phyloP scores from a whole-genome alignment of 2,888 invertebrate genomes.

The Brenthis hecate region DNA sequence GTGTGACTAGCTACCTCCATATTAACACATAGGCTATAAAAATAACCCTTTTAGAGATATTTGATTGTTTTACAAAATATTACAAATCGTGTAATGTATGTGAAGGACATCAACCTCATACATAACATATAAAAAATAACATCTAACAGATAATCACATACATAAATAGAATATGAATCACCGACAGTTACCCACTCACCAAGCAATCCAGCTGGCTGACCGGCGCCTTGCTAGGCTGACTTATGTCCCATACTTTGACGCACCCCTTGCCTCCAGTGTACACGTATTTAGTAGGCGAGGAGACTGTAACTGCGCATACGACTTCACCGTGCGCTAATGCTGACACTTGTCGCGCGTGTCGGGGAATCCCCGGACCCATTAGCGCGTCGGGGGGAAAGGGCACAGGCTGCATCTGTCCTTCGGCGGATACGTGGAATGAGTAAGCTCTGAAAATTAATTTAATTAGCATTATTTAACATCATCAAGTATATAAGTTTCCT shows the following conservation, averaged over 20 bases:
- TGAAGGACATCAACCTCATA: no score
- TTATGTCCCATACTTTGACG: conserved; percentile 98
- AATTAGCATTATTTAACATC: neutral
- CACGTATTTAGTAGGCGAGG: conserved; percentile 95
- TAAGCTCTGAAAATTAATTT: conserved; percentile 86
- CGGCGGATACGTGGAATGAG: conserved; percentile 95
- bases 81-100: no score
- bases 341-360: conserved; percentile 93
- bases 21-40: no score
- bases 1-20: no score
- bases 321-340: conserved; percentile 97
- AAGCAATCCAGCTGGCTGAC: conserved; percentile 96
- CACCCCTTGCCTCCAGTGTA: conserved; percentile 98
- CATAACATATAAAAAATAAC: neutral
- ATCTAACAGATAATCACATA: neutral
- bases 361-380: conserved; percentile 95
- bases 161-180: conserved; percentile 23
- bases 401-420: conserved; percentile 95
- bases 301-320: conserved; percentile 98
- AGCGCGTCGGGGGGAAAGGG: conserved; percentile 97
- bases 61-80: no score
- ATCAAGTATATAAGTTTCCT: conserved; percentile 2
- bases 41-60: no score
- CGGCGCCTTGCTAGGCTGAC: conserved; percentile 93
- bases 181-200: conserved; percentile 84